A percentile compares a stretch with the other conserved stretches of the same genome.
Evolutionary conservation across 1,140 invertebrate species (phyloP).

Genomic region (Drosophila pseudoobscura): DNA sequence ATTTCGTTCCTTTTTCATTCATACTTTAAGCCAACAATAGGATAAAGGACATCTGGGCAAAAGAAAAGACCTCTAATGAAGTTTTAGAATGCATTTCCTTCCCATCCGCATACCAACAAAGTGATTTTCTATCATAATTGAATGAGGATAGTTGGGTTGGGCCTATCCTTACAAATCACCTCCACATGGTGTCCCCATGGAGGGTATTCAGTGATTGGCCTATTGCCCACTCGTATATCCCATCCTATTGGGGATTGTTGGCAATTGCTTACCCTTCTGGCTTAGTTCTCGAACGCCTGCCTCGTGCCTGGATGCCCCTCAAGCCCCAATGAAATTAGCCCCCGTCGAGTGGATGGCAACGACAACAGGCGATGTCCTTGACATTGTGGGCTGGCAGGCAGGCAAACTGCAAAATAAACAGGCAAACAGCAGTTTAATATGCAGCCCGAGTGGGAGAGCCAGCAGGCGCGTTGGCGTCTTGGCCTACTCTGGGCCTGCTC

Average conservation of each 20-base stretch:
- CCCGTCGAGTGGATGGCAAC: constrained; percentile 29
- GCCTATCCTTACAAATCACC: too few relatives aligned
- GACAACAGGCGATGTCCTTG: constrained; percentile 39
- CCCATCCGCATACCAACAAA: too few relatives aligned
- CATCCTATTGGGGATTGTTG: constrained; percentile 35
- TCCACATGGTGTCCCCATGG: too few relatives aligned
- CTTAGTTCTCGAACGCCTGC: constrained; percentile 1
- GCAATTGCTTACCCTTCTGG: constrained; percentile 46
- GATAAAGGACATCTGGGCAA: too few relatives aligned
- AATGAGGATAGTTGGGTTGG: too few relatives aligned
- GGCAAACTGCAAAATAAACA: constrained; percentile 60
- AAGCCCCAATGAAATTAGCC: constrained; percentile 47
- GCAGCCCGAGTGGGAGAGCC: constrained; percentile 21
- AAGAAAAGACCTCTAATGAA: too few relatives aligned
- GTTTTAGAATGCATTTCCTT: too few relatives aligned
- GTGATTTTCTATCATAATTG: too few relatives aligned
- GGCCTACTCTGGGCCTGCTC: constrained; percentile 7
- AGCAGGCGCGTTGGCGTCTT: constrained; percentile 31
- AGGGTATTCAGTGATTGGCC: constrained; percentile 27
- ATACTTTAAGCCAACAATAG: too few relatives aligned
- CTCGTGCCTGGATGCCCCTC: not conserved
- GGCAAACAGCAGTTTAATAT: constrained; percentile 59
- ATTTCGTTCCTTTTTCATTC: too few relatives aligned
- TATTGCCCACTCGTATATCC: constrained; percentile 14
- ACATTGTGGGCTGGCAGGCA: constrained; percentile 29